Percentiles rank a stretch among this genome's conserved stretches.
phyloP scores from a whole-genome alignment of 2,113 vertebrate genomes.

The Bagarius yarrelli region DNA sequence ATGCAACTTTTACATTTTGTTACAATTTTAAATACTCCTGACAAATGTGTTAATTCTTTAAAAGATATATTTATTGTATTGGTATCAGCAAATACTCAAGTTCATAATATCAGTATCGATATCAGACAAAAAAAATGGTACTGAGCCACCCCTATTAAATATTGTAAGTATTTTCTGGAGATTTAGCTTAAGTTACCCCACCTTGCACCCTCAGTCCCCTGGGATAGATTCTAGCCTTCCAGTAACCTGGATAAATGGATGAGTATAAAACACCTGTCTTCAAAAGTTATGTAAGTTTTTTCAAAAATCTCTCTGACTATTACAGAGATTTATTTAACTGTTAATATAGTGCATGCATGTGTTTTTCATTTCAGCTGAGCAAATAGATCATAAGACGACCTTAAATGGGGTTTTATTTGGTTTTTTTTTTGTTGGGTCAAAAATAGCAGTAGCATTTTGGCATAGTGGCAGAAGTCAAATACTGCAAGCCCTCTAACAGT shows the following conservation, averaged over 20 bases:
- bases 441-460: constrained; percentile 24
- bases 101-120: no score
- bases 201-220: no score
- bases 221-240: no score
- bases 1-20: no score
- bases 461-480: constrained; percentile 28
- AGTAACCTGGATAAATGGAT: background rate
- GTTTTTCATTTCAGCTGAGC: constrained; percentile 13
- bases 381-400: constrained; percentile 9
- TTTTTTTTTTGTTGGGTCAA: background rate
- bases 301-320: background rate
- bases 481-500: constrained; percentile 1
- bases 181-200: no score
- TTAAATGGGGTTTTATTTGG: constrained; percentile 34
- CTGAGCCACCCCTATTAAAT: no score
- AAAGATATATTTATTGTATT: no score
- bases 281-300: background rate
- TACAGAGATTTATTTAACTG: background rate
- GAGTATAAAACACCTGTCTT: background rate
- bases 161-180: no score
- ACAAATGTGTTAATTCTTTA: no score
- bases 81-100: no score
- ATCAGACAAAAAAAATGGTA: no score
- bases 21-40: no score
- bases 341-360: constrained; percentile 15